Base-by-base conservation (phyloP, 2,888 invertebrate species). In the Hedychridium roseum region DNA sequence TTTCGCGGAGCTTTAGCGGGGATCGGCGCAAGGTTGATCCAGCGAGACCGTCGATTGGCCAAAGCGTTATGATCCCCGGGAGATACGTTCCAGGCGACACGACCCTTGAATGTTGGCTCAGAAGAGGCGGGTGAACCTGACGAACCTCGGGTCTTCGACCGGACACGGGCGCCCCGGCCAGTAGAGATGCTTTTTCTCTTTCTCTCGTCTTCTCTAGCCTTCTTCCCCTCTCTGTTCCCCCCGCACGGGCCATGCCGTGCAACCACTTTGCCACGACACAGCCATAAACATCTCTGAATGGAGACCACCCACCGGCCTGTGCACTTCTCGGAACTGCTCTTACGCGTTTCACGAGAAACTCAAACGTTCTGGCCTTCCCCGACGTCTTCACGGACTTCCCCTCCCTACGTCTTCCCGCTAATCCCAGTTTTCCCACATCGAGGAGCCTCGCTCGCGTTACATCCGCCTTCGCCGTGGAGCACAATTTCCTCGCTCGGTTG, bases 261-360 rank as follows among this genome's bases (percentile, higher is more conserved):
- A 54, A 64, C 61, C 67, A 71, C 70, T 69, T 70, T 69, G 67
- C 70, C 66, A 68, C 67, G 60, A 70, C 66, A 67, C 62, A 61
- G 68, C 64, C 70, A 72, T 74, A 74, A 74, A 74, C 70, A 68
- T 74, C 67, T 66, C 64, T 67, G 70, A 67, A 64, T 64, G 65
- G 66, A 65, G 74, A 74, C 74, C 74, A 74, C 74, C 74, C 74
- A 74, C 73, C 64, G 54, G 57, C 48, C 54, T 45, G 58, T 56
- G 62, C 60, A 58, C 61, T 65, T 61, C 70, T 65, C 48, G 54
- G 57, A 68, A 66, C 57, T 60, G 62, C 50, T 60, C 57, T 54
- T 49, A 54, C 50, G 44, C 44, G 16, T 40, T 53, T 50, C 18
- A n/a, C 16, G 31, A 36, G n/a, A n/a, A n/a, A n/a, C n/a, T n/a